Base-by-base conservation (phyloP, 2,888 invertebrate genomes). In the Drosophila sordidapex region DNA sequence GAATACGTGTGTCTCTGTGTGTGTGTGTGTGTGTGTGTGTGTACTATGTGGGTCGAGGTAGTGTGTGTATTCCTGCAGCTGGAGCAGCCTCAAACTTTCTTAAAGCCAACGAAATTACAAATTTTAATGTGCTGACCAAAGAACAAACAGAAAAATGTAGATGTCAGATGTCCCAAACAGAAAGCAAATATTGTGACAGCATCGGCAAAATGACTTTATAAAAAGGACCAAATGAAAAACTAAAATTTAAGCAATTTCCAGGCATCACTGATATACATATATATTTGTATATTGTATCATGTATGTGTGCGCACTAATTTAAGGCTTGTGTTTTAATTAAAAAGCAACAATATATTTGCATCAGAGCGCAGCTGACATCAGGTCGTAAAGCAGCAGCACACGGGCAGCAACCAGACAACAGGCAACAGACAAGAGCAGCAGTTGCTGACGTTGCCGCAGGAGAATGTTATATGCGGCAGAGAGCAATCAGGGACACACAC, bases 251-350 rank as follows among this genome's bases (percentile, higher is more conserved):
- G 46, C 54, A 48, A 65, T 48, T 59, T 38, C 59, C 51, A n/a
- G 36, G 31, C 31, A 46, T 18, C 29, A 66, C 21, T 58, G 15
- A 69, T 29, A 65, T 7, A 65, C 31, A 13, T 21, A 21, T 4
- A 0, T 46, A 7, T 7, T 1, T 2, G 6, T 25, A 25, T 4
- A 21, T 1, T 13, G 25, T 25, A 15, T 25, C 4, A 8, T 46
- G 61, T 78, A 38, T 74, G 71, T 31, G 68, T 75, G 61, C 10
- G 64, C 57, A 79, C 76, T 81, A 84, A 83, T 84, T 81, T 83
- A 79, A 87, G 70, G 70, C 82, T 81, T 83, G 87, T 87, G 76
- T 83, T 84, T 89, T 87, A 83, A 89, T 87, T 89, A 87, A 87
- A 89, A 87, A 72, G 62, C 75, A 70, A 87, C 79, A 89, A 87